Evolutionary conservation across 1,140 invertebrate species (phyloP).

Genomic region (Diabrotica virgifera): DNA sequence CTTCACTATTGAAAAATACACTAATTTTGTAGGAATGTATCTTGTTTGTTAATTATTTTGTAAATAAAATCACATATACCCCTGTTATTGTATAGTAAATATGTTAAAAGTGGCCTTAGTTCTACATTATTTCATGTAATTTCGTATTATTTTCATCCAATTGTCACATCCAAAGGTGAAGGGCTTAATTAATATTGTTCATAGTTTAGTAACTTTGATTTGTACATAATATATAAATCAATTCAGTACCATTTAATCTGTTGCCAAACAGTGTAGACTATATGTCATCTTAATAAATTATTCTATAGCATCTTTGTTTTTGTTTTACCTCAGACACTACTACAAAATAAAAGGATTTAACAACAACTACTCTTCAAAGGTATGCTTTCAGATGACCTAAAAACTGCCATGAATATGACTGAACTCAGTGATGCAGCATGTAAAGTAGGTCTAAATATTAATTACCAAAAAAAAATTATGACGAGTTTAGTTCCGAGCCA

Average conservation of each 20-base stretch:
- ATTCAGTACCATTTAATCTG: conserved; percentile 17
- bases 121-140: conserved; percentile 4
- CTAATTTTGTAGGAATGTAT: conserved; percentile 34
- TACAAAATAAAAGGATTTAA: too few species aligned
- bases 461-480: too few species aligned
- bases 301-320: conserved; percentile 1
- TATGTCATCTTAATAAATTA: conserved; percentile 18
- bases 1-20: conserved; percentile 27
- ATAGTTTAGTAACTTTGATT: conserved; percentile 3
- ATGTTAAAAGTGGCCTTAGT: conserved; percentile 33
- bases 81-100: conserved; percentile 31
- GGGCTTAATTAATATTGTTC: neutral
- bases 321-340: neutral
- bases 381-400: too few species aligned
- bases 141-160: conserved; percentile 21
- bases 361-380: too few species aligned
- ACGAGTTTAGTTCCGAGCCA: too few species aligned
- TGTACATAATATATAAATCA: conserved; percentile 11
- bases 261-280: conserved; percentile 22
- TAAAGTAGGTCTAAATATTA: too few species aligned
- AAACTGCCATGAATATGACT: too few species aligned
- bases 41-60: conserved; percentile 32
- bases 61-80: conserved; percentile 29
- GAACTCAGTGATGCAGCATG: too few species aligned
- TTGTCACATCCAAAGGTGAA: neutral